Evolutionary conservation across 2,888 invertebrate species (phyloP), one percentile per base, ranked within the genome.

Genomic region (Priapulus caudatus): DNA sequence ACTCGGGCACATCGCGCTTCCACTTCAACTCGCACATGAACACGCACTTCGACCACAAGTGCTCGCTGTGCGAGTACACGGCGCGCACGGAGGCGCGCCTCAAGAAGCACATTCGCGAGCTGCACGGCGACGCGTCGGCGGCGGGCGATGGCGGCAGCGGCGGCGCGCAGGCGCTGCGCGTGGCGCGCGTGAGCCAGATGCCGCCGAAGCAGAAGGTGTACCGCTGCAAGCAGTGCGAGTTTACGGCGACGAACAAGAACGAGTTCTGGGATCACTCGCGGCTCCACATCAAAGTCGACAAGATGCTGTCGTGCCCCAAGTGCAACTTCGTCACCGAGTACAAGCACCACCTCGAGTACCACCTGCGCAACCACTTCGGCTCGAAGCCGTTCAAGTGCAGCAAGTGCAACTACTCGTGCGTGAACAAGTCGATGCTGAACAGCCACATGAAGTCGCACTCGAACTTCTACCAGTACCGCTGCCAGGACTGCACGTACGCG

Each of bases 361-460:
- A 95, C 69, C 78, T 93, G 68, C 78, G 90, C 45, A 95, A 95
- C 69, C 98, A 98, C 72, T 79, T 83, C 63, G 91, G 92, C 43
- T 84, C 86, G 1, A 99, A 99, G 68, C 97, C 97, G 1, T 95
- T 87, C 76, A 86, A 86, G 68, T 97, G 95, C 71, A 79, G 79
- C 57, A 82, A 88, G 66, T 97, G 95, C 69, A 57, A 62, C 47
- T 62, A 64, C 52, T 56, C 61, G 3, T 95, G 93, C 68, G 92
- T 93, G n/a, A 95, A 92, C 74, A 92, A 93, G 70, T 95, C 95
- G 0, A 99, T 99, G 98, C 77, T 99, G 52, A 97, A 92, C 72
- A 93, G 92, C 0, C 98, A 98, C 69, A 79, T 92, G 67, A 98
- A 98, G 68, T 91, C 90, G 0, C 98, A 98, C 72, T 76, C 76